Evolutionary conservation across 2,113 vertebrate genomes (phyloP), one percentile per base, ranked within the genome.

Genomic region (Cyphomyrus discorhynchus): DNA sequence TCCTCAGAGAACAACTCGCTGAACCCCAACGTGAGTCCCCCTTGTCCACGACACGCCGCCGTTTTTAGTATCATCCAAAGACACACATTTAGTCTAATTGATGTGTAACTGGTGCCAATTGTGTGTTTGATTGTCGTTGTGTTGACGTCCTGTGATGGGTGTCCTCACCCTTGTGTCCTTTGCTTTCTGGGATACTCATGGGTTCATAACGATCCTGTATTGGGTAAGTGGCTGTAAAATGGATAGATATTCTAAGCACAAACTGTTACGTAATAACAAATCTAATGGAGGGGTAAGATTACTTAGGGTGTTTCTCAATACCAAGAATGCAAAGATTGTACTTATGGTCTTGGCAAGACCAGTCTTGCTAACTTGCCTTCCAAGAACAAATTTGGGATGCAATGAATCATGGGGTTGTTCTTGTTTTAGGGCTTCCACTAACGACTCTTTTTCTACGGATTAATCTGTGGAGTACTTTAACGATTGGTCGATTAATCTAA

Each of bases 1-100:
- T 98, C 97, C 27, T 98, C 98, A 0, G 98, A 99, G 93, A 98
- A 99, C 95, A 99, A 99, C 94, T 97, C 97, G 0, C 95, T 99
- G 39, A 99, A 98, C 90, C 98, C 98, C 8, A 98, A 99, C 96
- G 96, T 97, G 58, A 95, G 93, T 93, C 87, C 21, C 13, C 19
- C 50, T 31, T 21, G 7, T 62, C 35, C 19, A 21, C 6, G 39
- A 31, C 45, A 42, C 11, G 8, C 42, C 45, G 0, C 24, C 9
- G 8, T 84, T n/a, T 45, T 47, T 8, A 24, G 21, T 11, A n/a
- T 24, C 24, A 45, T 84, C 5, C 74, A 39, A 80, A 80, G 74
- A 42, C 35, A 39, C 15, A 39, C 11, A 77, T 13, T 77, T 80
- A 19, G 13, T 35, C 4, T 17, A 80, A 39, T 19, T 80, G 31